Conservation (phyloP, 1,140 invertebrate species). For the Drosophila novamexicana region DNA sequence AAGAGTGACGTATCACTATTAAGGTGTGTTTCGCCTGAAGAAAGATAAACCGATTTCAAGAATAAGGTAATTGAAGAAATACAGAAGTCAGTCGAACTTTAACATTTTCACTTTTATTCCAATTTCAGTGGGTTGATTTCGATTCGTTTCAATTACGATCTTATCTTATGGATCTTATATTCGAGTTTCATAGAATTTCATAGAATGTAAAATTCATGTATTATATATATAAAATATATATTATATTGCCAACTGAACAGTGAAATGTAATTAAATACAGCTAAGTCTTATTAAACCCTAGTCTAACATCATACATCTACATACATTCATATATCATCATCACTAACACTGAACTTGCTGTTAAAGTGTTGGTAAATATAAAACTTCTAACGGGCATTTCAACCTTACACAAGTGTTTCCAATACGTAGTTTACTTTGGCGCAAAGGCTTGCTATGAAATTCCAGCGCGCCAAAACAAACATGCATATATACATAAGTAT, state of each 20-base stretch:
- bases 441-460: neutral
- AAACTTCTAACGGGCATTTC: conserved; percentile 11
- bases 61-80: neutral
- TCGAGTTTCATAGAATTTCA: too few relatives aligned
- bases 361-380: conserved; percentile 10
- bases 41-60: neutral
- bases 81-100: neutral
- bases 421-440: conserved; percentile 2
- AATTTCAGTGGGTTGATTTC: too few relatives aligned
- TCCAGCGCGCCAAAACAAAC: conserved; percentile 43
- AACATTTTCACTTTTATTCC: too few relatives aligned
- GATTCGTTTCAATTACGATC: too few relatives aligned
- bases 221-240: too few relatives aligned
- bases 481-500: neutral
- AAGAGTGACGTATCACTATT: neutral
- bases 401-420: conserved; percentile 8
- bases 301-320: neutral
- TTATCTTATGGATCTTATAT: too few relatives aligned
- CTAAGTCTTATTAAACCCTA: too few relatives aligned
- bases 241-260: too few relatives aligned
- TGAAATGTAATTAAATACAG: too few relatives aligned
- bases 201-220: too few relatives aligned
- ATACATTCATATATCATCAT: neutral
- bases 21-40: neutral
- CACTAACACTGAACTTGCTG: neutral